Percentiles rank a stretch among this genome's conserved stretches.
phyloP scores from a whole-genome alignment of 2,113 vertebrate species.

The Paracanthobrama guichenoti region DNA sequence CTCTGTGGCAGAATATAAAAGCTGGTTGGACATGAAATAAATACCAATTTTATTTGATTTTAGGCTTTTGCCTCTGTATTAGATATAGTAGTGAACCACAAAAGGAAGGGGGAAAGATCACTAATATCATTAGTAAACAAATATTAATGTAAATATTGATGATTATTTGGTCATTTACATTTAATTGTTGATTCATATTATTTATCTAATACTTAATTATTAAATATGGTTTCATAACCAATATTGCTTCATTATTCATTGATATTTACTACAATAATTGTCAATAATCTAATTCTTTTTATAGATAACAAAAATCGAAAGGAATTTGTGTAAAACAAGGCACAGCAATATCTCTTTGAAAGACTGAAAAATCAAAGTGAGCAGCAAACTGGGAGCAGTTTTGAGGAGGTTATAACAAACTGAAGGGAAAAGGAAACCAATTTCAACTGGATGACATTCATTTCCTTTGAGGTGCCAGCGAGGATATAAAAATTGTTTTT shows the following conservation, averaged over 20 bases:
- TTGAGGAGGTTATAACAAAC: background rate
- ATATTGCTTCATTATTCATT: background rate
- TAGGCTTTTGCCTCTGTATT: background rate
- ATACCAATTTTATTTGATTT: constrained; percentile 5
- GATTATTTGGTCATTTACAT: too few species aligned
- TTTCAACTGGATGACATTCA: constrained; percentile 62
- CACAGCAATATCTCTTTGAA: background rate
- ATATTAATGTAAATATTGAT: too few species aligned
- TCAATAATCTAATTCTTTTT: background rate
- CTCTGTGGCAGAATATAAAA: background rate
- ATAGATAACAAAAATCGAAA: background rate
- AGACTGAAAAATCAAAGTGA: constrained; percentile 14
- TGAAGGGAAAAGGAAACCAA: constrained; percentile 53
- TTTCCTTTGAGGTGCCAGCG: constrained; percentile 62
- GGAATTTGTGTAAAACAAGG: background rate
- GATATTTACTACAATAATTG: background rate
- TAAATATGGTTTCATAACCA: background rate
- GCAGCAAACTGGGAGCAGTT: background rate
- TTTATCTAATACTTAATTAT: background rate
- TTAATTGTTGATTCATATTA: background rate
- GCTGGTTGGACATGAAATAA: constrained; percentile 8
- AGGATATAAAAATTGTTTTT: constrained; percentile 56
- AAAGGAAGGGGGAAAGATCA: background rate
- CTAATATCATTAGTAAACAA: background rate
- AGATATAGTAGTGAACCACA: background rate